Conservation (phyloP, 2,113 vertebrate genomes). For the Sturnira hondurensis region DNA sequence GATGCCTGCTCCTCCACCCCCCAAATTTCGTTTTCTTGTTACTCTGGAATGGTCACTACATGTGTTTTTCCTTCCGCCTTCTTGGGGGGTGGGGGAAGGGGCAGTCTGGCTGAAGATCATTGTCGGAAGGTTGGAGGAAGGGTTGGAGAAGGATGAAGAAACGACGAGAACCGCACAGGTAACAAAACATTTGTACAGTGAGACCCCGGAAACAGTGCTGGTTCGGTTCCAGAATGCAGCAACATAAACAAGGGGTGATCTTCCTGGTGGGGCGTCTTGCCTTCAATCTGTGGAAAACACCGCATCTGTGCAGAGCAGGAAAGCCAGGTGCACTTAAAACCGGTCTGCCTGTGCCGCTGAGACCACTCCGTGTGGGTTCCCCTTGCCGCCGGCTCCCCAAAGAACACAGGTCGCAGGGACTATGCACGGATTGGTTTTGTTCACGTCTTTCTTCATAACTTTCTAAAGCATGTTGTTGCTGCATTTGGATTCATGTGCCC, state of each 20-base stretch:
- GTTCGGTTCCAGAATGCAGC: background rate
- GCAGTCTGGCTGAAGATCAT: background rate
- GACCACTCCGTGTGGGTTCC: background rate
- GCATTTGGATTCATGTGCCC: background rate
- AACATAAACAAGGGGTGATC: rapidly evolving
- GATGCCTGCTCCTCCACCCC: background rate
- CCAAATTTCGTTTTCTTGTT: background rate
- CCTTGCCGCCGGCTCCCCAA: background rate
- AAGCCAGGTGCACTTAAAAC: background rate
- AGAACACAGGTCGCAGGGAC: background rate
- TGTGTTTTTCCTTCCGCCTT: background rate
- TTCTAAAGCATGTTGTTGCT: background rate
- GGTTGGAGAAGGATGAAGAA: background rate
- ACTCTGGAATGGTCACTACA: background rate
- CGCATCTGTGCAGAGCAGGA: too few species aligned
- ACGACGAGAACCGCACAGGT: background rate
- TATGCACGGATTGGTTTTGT: background rate
- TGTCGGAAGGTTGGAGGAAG: background rate
- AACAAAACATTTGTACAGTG: background rate
- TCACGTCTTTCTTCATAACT: background rate
- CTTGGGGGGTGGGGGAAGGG: background rate
- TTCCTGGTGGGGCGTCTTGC: background rate
- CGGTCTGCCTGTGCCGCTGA: background rate
- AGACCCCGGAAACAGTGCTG: background rate
- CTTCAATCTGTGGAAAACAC: background rate